Conservation (phyloP, 2,888 invertebrate species). For the Ellobium chinense region DNA sequence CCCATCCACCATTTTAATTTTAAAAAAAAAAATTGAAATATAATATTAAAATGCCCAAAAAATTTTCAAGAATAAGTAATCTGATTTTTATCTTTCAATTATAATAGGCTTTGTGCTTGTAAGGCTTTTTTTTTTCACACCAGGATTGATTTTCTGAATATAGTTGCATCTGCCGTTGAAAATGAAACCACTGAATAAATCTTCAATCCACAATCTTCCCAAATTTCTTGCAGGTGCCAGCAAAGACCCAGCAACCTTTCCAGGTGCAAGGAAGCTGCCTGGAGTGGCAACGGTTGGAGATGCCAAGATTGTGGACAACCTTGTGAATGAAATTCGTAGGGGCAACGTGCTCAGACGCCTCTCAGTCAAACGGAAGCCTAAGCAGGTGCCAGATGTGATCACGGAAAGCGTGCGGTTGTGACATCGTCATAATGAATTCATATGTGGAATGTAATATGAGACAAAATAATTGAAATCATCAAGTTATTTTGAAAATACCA, state of each 20-base stretch:
- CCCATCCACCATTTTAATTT: no score
- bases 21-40: no score
- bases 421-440: not conserved
- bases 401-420: constrained; percentile 37
- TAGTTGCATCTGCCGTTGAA: no score
- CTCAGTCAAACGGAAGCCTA: constrained; percentile 61
- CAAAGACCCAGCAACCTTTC: constrained; percentile 25
- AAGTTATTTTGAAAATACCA: no score
- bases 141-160: no score
- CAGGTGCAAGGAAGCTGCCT: constrained; percentile 29
- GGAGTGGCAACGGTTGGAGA: constrained; percentile 31
- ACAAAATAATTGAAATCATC: not conserved
- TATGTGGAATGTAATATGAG: not conserved
- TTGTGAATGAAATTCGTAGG: constrained; percentile 71
- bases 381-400: constrained; percentile 19
- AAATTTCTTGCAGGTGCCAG: constrained; percentile 7
- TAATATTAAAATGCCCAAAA: no score
- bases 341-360: constrained; percentile 70
- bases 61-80: no score
- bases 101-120: no score
- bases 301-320: constrained; percentile 70
- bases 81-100: no score
- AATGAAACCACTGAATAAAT: no score
- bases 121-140: no score
- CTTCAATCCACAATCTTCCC: no score